Evolutionary conservation across 92 coral and sea anemone genomes (phyloP).

Genomic region (Zoanthus sociatus): DNA sequence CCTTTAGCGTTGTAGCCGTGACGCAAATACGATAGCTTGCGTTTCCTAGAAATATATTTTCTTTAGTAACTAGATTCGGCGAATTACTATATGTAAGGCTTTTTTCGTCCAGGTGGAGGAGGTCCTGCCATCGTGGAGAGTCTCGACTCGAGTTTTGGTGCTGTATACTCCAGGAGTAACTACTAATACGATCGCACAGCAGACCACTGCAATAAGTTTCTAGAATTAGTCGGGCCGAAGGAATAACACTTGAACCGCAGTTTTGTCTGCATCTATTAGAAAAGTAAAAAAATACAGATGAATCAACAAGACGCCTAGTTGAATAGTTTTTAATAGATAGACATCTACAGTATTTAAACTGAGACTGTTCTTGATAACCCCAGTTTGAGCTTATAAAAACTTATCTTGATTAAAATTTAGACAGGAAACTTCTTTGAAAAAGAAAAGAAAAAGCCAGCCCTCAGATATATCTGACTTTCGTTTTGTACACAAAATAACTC

Average conservation of each 20-base stretch:
- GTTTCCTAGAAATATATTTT: conserved; percentile 70
- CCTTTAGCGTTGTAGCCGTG: conserved; percentile 61
- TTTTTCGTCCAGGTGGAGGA: conserved; percentile 60
- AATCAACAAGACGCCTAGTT: background rate
- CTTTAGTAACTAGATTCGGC: conserved; percentile 76
- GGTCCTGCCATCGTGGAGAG: conserved; percentile 52
- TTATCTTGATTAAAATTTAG: too few species aligned
- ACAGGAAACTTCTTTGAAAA: too few species aligned
- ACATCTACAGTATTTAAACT: too few species aligned
- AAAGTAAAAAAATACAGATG: background rate
- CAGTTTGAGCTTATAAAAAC: too few species aligned
- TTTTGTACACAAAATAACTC: too few species aligned
- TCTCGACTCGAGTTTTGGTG: conserved; percentile 31
- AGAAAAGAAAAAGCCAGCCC: too few species aligned
- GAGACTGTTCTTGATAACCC: too few species aligned
- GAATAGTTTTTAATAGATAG: too few species aligned
- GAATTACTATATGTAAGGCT: conserved; percentile 77
- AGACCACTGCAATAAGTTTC: conserved; percentile 72
- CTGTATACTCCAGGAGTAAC: conserved; percentile 67
- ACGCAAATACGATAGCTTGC: conserved; percentile 67
- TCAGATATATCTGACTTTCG: too few species aligned
- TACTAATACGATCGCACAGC: conserved; percentile 58
- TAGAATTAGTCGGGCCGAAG: conserved; percentile 71
- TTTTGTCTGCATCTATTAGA: conserved; percentile 74
- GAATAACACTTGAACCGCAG: conserved; percentile 69